A percentile compares a stretch with the other conserved stretches of the same genome.
These are phyloP conservation scores for Drosophila pectinifera DNA, from an alignment of 1,140 invertebrate genomes.

Conservation along the genomic window DNA sequence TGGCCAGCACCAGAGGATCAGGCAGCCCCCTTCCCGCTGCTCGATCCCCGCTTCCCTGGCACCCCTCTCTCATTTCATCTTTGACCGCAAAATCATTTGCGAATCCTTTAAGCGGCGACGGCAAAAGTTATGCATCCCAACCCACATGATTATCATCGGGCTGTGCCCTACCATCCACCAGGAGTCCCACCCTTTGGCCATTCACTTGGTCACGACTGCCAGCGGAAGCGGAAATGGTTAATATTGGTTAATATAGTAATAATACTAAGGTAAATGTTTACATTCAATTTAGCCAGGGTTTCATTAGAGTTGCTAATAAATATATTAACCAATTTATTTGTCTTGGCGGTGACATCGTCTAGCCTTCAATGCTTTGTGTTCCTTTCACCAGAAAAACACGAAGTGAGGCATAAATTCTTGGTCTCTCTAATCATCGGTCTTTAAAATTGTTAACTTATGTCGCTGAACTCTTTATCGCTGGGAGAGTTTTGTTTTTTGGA, in stretches of 20 bases:
- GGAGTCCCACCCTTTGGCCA: background rate
- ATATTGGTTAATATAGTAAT: too few relatives aligned
- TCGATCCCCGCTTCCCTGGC: background rate
- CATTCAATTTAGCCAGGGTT: background rate
- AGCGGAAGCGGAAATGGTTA: too few relatives aligned
- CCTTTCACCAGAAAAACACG: background rate
- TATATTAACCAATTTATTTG: background rate
- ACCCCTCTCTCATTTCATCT: slow-evolving; percentile 70
- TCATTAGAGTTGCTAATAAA: too few relatives aligned
- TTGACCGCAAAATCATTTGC: slow-evolving; percentile 78
- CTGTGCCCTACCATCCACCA: slow-evolving; percentile 8
- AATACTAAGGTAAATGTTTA: background rate
- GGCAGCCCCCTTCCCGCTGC: background rate
- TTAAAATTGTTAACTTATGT: slow-evolving; percentile 5
- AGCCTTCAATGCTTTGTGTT: background rate
- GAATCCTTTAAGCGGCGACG: slow-evolving; percentile 72
- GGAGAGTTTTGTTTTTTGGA: background rate
- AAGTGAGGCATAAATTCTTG: background rate
- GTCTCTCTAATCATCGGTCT: background rate
- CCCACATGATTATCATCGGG: slow-evolving; percentile 70
- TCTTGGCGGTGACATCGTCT: slow-evolving; percentile 2
- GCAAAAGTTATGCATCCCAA: slow-evolving; percentile 70
- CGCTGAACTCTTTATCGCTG: slow-evolving; percentile 5
- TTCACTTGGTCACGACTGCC: too few relatives aligned
- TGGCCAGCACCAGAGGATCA: slow-evolving; percentile 68